phyloP scores from a whole-genome alignment of 2,113 vertebrate genomes.

The Gobius niger region DNA sequence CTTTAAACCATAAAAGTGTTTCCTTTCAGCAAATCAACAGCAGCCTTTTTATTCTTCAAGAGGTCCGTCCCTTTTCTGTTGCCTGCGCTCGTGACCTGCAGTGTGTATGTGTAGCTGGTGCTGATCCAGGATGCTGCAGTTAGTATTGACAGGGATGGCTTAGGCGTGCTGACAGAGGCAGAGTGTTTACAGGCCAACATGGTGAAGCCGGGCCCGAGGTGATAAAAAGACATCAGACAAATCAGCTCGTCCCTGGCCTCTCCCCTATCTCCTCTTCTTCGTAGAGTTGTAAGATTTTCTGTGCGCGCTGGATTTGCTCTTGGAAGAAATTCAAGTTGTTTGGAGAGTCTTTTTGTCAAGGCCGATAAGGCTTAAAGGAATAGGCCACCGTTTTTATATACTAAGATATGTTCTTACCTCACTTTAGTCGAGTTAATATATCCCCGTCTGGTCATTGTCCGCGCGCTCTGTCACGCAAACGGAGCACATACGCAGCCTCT shows the following conservation, averaged over 20 bases:
- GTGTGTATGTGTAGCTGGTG: constrained; percentile 25
- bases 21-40: not conserved
- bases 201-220: constrained; percentile 41
- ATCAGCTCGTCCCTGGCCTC: constrained; percentile 39
- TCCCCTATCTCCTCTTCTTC: constrained; percentile 37
- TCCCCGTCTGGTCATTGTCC: too few relatives aligned
- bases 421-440: too few relatives aligned
- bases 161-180: constrained; percentile 18
- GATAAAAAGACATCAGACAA: constrained; percentile 57
- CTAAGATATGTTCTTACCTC: too few relatives aligned
- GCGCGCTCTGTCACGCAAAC: too few relatives aligned
- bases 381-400: too few relatives aligned
- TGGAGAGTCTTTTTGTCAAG: constrained; percentile 33
- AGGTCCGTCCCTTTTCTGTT: not conserved
- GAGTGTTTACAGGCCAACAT: constrained; percentile 45
- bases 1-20: too few relatives aligned
- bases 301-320: constrained; percentile 30
- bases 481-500: too few relatives aligned
- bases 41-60: not conserved
- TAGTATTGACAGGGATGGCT: constrained; percentile 46
- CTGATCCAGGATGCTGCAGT: constrained; percentile 18
- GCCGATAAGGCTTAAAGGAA: constrained; percentile 55
- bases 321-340: constrained; percentile 48
- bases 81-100: constrained; percentile 13
- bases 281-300: constrained; percentile 35